Conservation (phyloP, 2,888 invertebrate genomes). For the Germaria angustata region DNA sequence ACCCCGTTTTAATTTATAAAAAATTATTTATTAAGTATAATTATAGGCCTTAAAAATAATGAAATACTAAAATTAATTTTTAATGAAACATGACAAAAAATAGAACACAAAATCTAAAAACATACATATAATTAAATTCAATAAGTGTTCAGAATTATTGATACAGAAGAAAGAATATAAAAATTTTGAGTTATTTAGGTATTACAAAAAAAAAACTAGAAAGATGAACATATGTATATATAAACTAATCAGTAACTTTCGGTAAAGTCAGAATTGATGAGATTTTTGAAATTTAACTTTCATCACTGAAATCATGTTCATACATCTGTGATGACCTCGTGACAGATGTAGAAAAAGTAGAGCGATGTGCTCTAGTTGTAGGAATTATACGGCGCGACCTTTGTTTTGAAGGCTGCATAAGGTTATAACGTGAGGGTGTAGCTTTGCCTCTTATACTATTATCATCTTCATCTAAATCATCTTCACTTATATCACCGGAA, state of each 20-base stretch:
- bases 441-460: not conserved
- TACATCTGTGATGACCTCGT: not conserved
- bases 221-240: not conserved
- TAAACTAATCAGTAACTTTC: not conserved
- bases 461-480: constrained; percentile 29
- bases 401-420: constrained; percentile 15
- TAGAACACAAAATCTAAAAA: not conserved
- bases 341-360: constrained; percentile 25
- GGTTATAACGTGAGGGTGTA: constrained; percentile 3
- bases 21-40: no score
- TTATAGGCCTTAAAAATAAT: no score
- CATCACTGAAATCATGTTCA: constrained; percentile 39
- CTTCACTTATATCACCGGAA: constrained; percentile 65
- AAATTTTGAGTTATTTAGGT: not conserved
- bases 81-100: not conserved
- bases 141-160: not conserved
- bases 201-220: not conserved
- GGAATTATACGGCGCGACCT: constrained; percentile 8
- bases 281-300: constrained; percentile 16
- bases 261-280: not conserved
- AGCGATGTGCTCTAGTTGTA: not conserved
- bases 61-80: constrained; percentile 9
- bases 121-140: constrained; percentile 1
- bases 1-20: no score
- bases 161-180: not conserved